A percentile compares a stretch with the other conserved stretches of the same genome.
Conservation (phyloP, 2,888 invertebrate species). For the Esperia sulphurella region DNA sequence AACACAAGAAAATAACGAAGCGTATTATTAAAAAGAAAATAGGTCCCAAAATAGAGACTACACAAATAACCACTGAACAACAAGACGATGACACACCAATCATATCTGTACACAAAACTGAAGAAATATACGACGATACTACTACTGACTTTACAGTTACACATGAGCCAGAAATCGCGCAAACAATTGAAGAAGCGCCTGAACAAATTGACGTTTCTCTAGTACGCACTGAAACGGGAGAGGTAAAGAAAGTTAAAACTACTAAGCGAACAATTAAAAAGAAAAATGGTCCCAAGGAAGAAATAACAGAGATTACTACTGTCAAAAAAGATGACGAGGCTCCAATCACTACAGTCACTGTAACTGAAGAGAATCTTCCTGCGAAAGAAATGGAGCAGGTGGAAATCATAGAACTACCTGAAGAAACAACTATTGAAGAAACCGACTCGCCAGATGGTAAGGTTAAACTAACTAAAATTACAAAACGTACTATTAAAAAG, state of each 20-base stretch:
- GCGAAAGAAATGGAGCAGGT: not conserved
- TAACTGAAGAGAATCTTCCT: conserved; percentile 6
- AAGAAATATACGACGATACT: conserved; percentile 24
- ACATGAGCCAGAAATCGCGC: conserved; percentile 11
- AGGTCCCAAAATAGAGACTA: conserved; percentile 30
- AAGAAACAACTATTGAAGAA: not conserved
- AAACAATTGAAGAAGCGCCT: conserved; percentile 19
- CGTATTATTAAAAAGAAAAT: conserved; percentile 31
- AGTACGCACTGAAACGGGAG: conserved; percentile 24
- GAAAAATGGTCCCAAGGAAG: conserved; percentile 24
- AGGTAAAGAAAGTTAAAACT: conserved; percentile 35
- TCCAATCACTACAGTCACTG: conserved; percentile 22
- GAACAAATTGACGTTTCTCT: conserved; percentile 25
- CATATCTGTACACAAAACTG: conserved; percentile 23
- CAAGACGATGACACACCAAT: conserved; percentile 21
- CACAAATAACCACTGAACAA: conserved; percentile 21
- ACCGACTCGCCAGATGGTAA: conserved; percentile 16
- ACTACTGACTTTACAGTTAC: conserved; percentile 13
- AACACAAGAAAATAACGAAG: conserved; percentile 33
- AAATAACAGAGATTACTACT: conserved; percentile 20
- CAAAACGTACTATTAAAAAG: conserved; percentile 47
- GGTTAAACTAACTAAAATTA: conserved; percentile 17
- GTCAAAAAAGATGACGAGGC: conserved; percentile 22
- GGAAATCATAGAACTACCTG: no score
- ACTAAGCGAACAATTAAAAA: conserved; percentile 24